phyloP scores from a whole-genome alignment of 2,888 invertebrate species.

The Parnassius glacialis region DNA sequence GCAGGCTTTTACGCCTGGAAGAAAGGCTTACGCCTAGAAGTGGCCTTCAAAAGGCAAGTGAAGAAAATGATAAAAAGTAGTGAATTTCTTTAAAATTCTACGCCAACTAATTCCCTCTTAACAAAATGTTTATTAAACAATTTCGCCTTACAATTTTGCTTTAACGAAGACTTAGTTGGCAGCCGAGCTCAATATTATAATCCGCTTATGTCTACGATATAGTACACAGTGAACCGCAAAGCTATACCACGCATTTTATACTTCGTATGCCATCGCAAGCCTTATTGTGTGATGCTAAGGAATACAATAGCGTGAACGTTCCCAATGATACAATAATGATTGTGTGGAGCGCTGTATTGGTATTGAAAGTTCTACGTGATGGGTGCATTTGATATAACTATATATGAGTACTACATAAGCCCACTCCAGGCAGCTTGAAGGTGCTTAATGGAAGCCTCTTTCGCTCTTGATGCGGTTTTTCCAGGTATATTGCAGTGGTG shows the following conservation, averaged over 20 bases:
- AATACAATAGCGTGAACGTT: background rate
- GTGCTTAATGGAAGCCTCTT: conserved; percentile 35
- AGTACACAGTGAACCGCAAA: conserved; percentile 25
- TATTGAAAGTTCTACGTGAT: conserved; percentile 27
- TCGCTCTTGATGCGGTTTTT: conserved; percentile 34
- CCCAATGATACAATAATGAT: background rate
- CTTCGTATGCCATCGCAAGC: background rate
- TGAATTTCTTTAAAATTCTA: background rate
- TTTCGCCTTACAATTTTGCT: conserved; percentile 48
- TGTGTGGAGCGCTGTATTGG: conserved; percentile 6
- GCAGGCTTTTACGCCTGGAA: too few relatives aligned
- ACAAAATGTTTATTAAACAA: conserved; percentile 51
- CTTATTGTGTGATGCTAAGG: background rate
- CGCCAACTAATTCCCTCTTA: conserved; percentile 20
- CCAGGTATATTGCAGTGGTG: conserved; percentile 14
- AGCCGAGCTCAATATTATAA: conserved; percentile 45
- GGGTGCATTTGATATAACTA: conserved; percentile 26
- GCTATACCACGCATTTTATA: conserved; percentile 2
- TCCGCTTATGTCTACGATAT: conserved; percentile 50
- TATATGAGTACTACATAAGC: conserved; percentile 30
- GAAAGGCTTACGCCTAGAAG: too few relatives aligned
- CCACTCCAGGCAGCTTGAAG: conserved; percentile 37
- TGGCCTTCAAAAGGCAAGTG: too few relatives aligned
- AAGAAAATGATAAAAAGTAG: too few relatives aligned
- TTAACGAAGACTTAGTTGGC: conserved; percentile 44